Evolutionary conservation across 2,113 vertebrate species (phyloP), one percentile per base, ranked within the genome.

Genomic region (Tetrao urogallus): DNA sequence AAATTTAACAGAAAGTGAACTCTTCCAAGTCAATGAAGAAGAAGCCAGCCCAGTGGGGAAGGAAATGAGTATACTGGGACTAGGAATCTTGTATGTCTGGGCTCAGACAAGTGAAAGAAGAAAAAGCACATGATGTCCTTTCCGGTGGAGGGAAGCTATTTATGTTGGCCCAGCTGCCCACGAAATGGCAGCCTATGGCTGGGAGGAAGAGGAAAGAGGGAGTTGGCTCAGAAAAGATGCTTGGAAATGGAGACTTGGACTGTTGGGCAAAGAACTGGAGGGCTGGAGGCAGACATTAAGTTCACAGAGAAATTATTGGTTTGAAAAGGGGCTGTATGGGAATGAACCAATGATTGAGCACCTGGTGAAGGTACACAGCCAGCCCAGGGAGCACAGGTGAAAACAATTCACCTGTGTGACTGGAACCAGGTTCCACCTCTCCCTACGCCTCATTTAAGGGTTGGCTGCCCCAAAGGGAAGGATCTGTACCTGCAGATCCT

Each of bases 91-190:
- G 24, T 36, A 42, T 17, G 40, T 76, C 45, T 91, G 79, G 34
- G 80, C 91, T 24, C 6, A 2, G 57, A 87, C 70, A 84, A 93
- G 52, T 64, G 36, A 89, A 82, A 85, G 25, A 81, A 84, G 70
- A 89, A 81, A 91, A 52, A 95, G 66, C 52, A 88, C 56, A 71
- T 74, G 67, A 91, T 60, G 82, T 89, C 43, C 36, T 21, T 83
- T 80, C 70, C 70, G 65, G 60, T 79, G 80, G 17, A 11, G n/a
- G 19, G 7, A 65, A 57, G 56, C 38, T 93, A 90, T 74, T 96
- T 74, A 12, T 30, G 42, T 52, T 83, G 88, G 64, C 64, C 25
- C 56, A 67, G 36, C 57, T 82, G 77, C 8, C 38, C 21, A 30
- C 63, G 76, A 86, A 82, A 77, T 67, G 64, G 56, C 56, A 79